Evolutionary conservation across 2,888 invertebrate species (phyloP).

Genomic region (Galerucella calmariensis): DNA sequence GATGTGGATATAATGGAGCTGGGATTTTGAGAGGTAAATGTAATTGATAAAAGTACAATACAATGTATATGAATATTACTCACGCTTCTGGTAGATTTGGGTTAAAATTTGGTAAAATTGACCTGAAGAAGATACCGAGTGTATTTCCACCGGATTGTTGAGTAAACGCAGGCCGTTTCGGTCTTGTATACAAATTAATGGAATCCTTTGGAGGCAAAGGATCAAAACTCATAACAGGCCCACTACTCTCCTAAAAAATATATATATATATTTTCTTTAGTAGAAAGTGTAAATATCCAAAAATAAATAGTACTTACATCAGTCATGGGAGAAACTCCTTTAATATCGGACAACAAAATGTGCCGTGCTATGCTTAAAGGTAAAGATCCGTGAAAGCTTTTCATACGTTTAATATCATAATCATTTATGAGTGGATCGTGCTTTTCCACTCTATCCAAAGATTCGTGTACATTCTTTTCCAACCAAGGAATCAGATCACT

Average conservation of each 20-base stretch:
- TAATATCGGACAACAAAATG: slow-evolving; percentile 77
- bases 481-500: slow-evolving; percentile 79
- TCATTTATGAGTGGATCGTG: slow-evolving; percentile 72
- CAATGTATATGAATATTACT: slow-evolving; percentile 35
- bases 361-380: slow-evolving; percentile 77
- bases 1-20: too few relatives aligned
- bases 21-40: too few relatives aligned
- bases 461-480: slow-evolving; percentile 76
- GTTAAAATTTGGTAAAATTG: slow-evolving; percentile 77
- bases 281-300: not conserved
- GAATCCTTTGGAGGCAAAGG: slow-evolving; percentile 83
- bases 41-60: too few relatives aligned
- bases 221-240: slow-evolving; percentile 79
- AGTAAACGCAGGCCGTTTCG: slow-evolving; percentile 57
- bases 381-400: slow-evolving; percentile 70
- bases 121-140: slow-evolving; percentile 75
- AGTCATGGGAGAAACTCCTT: slow-evolving; percentile 72
- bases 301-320: slow-evolving; percentile 44
- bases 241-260: slow-evolving; percentile 61
- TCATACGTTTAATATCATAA: slow-evolving; percentile 71
- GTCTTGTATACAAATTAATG: slow-evolving; percentile 76
- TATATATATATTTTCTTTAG: not conserved
- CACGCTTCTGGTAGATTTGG: slow-evolving; percentile 55
- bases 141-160: slow-evolving; percentile 56
- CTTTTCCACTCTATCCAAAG: slow-evolving; percentile 73